A percentile compares a stretch with the other conserved stretches of the same genome.
Conservation (phyloP, 2,888 invertebrate species). For the Chalcis sispes region DNA sequence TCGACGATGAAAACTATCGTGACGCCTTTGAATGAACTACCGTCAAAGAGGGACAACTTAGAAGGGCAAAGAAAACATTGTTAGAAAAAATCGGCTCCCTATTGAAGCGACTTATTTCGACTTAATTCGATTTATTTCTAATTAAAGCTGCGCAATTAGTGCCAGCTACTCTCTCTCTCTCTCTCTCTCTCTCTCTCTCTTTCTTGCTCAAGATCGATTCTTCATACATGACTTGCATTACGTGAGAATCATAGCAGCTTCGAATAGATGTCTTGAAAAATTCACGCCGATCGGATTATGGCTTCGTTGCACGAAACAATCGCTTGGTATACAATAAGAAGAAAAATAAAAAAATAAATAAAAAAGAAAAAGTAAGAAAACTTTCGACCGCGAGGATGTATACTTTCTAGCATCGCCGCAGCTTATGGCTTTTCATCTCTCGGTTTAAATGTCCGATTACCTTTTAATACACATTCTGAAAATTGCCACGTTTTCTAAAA, state of each 20-base stretch:
- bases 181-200: neutral
- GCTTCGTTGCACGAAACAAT: conserved; percentile 1
- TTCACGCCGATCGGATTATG: neutral
- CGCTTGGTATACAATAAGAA: no score
- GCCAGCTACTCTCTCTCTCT: neutral
- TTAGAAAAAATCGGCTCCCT: conserved; percentile 44
- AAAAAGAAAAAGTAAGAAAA: no score
- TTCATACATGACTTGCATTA: conserved; percentile 33
- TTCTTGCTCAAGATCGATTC: conserved; percentile 40
- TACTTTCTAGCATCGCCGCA: neutral
- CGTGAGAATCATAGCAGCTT: neutral
- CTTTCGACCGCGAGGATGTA: neutral
- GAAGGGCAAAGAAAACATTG: conserved; percentile 30
- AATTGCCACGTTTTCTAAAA: conserved; percentile 19
- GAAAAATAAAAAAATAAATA: no score
- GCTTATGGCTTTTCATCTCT: conserved; percentile 10
- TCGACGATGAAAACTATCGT: conserved; percentile 31
- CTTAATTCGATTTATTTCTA: conserved; percentile 32
- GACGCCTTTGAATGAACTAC: conserved; percentile 20
- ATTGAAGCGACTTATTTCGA: conserved; percentile 24
- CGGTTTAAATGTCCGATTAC: conserved; percentile 10
- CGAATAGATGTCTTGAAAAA: neutral
- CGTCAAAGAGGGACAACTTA: neutral
- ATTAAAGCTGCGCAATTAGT: conserved; percentile 38
- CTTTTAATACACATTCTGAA: conserved; percentile 21